Evolutionary conservation across 53 echinoderm and acorn worm species (phyloP).

Genomic region (Antedon mediterranea): DNA sequence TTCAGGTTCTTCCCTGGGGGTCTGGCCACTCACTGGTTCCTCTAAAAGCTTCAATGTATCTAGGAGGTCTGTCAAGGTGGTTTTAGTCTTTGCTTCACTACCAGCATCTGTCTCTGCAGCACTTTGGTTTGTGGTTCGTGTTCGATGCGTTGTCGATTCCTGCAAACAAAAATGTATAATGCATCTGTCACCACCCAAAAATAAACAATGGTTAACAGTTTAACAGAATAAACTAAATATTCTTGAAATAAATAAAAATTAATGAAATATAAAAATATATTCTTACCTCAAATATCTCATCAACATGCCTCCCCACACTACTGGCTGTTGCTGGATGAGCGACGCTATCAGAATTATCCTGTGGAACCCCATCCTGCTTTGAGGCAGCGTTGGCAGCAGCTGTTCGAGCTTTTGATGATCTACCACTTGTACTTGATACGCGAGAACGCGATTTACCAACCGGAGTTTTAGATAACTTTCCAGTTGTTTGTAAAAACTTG

Average conservation of each 20-base stretch:
- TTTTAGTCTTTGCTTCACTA: constrained; percentile 55
- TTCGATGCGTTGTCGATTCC: constrained; percentile 24
- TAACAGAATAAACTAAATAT: too few species aligned
- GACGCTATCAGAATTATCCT: background rate
- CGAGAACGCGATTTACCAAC: constrained; percentile 21
- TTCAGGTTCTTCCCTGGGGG: constrained; percentile 37
- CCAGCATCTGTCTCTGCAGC: background rate
- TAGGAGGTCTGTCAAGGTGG: constrained; percentile 81
- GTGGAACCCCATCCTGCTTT: background rate
- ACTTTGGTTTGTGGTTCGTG: background rate
- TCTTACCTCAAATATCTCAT: constrained; percentile 91
- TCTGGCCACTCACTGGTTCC: constrained; percentile 72
- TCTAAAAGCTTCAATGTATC: constrained; percentile 87
- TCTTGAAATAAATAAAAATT: too few species aligned
- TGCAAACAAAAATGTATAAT: background rate
- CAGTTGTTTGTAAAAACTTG: constrained; percentile 68
- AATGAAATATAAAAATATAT: too few species aligned
- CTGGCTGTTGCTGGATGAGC: constrained; percentile 63
- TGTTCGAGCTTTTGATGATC: background rate
- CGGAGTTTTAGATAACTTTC: constrained; percentile 81
- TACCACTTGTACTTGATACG: background rate
- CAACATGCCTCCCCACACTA: constrained; percentile 66
- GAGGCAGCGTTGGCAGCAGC: background rate
- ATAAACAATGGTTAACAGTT: too few species aligned
- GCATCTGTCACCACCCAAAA: background rate